These are phyloP conservation scores for Neoscelio sp. DNA, from an alignment of 2,888 invertebrate species.

Conservation along the genomic window DNA sequence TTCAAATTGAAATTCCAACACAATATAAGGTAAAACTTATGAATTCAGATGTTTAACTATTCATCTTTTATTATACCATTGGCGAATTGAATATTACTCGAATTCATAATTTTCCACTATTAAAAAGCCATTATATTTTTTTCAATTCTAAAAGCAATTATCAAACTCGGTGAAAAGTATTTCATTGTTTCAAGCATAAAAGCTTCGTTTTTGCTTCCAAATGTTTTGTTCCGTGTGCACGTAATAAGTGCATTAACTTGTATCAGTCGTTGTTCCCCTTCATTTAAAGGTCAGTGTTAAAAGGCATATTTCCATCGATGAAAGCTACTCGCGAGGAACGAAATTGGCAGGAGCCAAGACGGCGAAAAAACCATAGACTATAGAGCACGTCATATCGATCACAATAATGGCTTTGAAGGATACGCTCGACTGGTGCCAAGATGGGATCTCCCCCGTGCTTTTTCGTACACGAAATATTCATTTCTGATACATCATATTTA, in stretches of 20 bases:
- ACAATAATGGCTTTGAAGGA: conserved; percentile 73
- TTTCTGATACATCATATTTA: conserved; percentile 33
- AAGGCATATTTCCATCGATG: conserved; percentile 46
- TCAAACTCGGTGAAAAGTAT: conserved; percentile 35
- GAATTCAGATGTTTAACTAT: too few relatives aligned
- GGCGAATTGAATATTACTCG: conserved; percentile 37
- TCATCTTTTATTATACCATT: conserved; percentile 18
- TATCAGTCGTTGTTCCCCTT: conserved; percentile 44
- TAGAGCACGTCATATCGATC: conserved; percentile 70
- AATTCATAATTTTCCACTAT: conserved; percentile 48
- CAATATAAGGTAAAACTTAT: conserved; percentile 16
- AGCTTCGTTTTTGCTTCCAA: conserved; percentile 23
- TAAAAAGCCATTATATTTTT: conserved; percentile 34
- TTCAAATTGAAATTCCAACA: conserved; percentile 29
- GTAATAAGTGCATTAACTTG: conserved; percentile 51
- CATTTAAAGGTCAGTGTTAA: conserved; percentile 49
- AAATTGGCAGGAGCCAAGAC: conserved; percentile 43
- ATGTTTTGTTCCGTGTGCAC: conserved; percentile 21
- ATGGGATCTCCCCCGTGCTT: conserved; percentile 74
- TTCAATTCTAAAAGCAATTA: conserved; percentile 17
- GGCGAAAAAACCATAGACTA: conserved; percentile 42
- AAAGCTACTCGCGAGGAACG: conserved; percentile 39
- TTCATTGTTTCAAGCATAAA: conserved; percentile 21
- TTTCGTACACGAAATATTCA: conserved; percentile 64
- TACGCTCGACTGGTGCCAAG: conserved; percentile 79